Conservation (phyloP, 2,113 vertebrate genomes). For the Vanacampus margaritifer region DNA sequence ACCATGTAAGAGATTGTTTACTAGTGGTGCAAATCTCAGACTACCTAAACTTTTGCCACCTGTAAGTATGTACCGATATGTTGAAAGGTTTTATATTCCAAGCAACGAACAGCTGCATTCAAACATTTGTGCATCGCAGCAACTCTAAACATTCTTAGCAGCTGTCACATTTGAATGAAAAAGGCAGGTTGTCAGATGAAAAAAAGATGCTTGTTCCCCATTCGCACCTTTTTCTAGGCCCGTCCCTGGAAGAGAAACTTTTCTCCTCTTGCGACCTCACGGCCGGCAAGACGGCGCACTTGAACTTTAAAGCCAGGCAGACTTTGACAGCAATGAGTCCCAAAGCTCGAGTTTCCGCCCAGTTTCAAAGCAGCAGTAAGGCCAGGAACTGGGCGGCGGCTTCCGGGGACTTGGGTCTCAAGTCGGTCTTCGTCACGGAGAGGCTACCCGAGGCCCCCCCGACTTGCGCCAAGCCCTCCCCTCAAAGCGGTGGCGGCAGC, state of each 20-base stretch:
- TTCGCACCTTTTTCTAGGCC: conserved; percentile 80
- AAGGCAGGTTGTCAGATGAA: not conserved
- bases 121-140: too few species aligned
- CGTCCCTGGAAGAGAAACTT: conserved; percentile 87
- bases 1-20: too few species aligned
- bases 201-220: conserved; percentile 34
- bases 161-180: too few species aligned
- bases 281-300: conserved; percentile 77
- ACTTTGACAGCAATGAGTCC: conserved; percentile 65
- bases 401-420: conserved; percentile 71
- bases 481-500: conserved; percentile 74
- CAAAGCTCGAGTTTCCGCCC: conserved; percentile 71
- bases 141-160: too few species aligned
- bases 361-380: conserved; percentile 76
- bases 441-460: conserved; percentile 46
- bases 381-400: conserved; percentile 75
- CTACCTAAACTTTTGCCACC: too few species aligned
- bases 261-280: conserved; percentile 83
- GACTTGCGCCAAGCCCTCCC: conserved; percentile 70
- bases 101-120: too few species aligned
- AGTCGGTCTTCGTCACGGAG: conserved; percentile 69
- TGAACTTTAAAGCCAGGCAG: conserved; percentile 79
- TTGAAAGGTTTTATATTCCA: too few species aligned
- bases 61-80: too few species aligned
- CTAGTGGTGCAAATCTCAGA: too few species aligned